Percentiles rank a stretch among this genome's conserved stretches.
phyloP scores from a whole-genome alignment of 2,113 vertebrate genomes.

The Cyanocitta stelleri region DNA sequence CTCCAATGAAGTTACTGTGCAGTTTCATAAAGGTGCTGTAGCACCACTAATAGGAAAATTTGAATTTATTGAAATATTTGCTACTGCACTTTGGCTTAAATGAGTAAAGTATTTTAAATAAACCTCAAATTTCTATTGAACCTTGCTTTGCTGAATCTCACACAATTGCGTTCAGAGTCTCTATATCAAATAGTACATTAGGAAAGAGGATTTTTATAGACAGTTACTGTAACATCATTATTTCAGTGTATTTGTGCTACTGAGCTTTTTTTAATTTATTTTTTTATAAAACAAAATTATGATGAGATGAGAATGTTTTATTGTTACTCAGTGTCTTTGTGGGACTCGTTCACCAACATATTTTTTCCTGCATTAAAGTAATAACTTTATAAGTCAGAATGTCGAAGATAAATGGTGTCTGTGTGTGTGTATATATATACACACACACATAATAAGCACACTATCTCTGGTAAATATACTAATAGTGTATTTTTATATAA shows the following conservation, averaged over 20 bases:
- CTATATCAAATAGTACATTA: background rate
- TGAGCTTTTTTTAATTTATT: background rate
- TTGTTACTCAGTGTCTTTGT: background rate
- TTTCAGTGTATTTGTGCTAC: background rate
- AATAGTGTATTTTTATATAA: background rate
- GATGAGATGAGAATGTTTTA: background rate
- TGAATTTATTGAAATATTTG: background rate
- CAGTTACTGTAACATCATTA: background rate
- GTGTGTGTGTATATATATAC: fast-evolving
- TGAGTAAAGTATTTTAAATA: background rate
- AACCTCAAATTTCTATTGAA: background rate
- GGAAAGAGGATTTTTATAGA: background rate
- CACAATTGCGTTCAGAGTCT: background rate
- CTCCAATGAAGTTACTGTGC: background rate
- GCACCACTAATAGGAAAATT: background rate
- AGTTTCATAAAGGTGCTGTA: background rate
- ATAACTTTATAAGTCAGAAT: background rate
- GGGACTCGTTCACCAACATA: background rate
- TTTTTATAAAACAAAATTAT: background rate
- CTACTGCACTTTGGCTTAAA: background rate
- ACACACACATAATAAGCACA: background rate
- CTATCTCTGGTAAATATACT: background rate
- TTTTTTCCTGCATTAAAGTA: background rate
- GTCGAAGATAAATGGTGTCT: background rate
- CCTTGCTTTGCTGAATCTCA: background rate